Base-by-base conservation (phyloP, 2,797 vertebrate species). In the Pygocentrus nattereri region DNA sequence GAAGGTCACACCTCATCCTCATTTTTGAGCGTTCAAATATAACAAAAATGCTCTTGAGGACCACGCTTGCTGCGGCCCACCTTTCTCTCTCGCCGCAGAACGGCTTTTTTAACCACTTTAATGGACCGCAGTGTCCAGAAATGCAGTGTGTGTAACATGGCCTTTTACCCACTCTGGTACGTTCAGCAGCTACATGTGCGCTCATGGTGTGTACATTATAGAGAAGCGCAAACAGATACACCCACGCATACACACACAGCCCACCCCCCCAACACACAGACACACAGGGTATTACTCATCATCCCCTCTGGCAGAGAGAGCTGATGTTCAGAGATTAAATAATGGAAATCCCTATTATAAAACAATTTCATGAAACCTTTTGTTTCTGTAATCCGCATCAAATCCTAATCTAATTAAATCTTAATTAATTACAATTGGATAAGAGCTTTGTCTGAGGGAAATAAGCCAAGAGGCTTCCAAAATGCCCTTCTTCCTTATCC, bases 381-480 rank as follows among this genome's bases (percentile, higher is more conserved):
- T 86, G 81, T 84, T 88, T 82, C 80, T 27, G 50, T 87, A 84
- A 92, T 88, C 79, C 74, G 31, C 61, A 82, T 84, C 81, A 76
- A 85, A 89, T 88, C 76, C 71, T 82, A 85, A 76, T 85, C 85
- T 88, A 87, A 68, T 84, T 88, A 71, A 65, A 78, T 86, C 77
- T 85, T 86, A 81, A 90, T 91, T 86, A 88, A 92, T 87, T 88
- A 64, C 78, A 76, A 84, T 10, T 13, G 61, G 61, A 72, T 85
- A 21, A 50, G 80, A 84, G 74, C 85, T 81, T 81, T 76, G 67
- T 34, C 44, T 13, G 21, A 77, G 47, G 23, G 38, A 69, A 86
- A 79, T 59, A 73, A 80, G 68, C 38, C 64, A 18, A 41, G 49
- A 41, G 68, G 74, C 10, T 78, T 69, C 27, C 65, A 73, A 47